These are phyloP conservation scores for Peromyscus attwateri DNA, from an alignment of 2,797 vertebrate genomes.

Conservation along the genomic window DNA sequence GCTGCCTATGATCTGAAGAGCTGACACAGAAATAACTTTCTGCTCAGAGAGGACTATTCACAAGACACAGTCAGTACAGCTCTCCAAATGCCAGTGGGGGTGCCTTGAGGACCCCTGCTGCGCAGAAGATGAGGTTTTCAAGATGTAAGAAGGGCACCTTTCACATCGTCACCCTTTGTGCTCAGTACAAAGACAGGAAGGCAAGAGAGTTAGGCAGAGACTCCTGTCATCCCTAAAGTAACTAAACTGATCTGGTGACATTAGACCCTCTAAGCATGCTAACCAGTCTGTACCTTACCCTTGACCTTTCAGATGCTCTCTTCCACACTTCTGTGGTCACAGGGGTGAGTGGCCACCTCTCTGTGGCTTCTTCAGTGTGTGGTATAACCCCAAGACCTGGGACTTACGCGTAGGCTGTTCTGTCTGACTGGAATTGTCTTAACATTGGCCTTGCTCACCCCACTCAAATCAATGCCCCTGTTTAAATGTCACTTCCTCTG, in stretches of 20 bases:
- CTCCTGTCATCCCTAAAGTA: constrained; percentile 4
- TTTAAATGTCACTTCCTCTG: constrained; percentile 49
- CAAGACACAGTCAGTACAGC: constrained; percentile 38
- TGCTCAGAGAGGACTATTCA: constrained; percentile 50
- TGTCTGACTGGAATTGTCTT: not conserved
- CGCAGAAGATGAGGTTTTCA: constrained; percentile 77
- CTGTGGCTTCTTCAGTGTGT: not conserved
- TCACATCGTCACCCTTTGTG: constrained; percentile 50
- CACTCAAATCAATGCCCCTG: constrained; percentile 24
- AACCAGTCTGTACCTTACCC: not conserved
- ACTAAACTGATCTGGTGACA: constrained; percentile 4
- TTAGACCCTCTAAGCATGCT: not conserved
- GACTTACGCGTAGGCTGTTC: not conserved
- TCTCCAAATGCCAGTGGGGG: constrained; percentile 70
- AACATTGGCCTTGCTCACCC: not conserved
- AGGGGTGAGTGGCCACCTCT: not conserved
- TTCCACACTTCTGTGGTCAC: not conserved
- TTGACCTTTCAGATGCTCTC: not conserved
- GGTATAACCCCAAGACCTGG: not conserved
- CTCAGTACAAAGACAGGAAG: constrained; percentile 54
- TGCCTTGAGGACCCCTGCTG: constrained; percentile 69
- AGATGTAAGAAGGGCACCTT: constrained; percentile 63
- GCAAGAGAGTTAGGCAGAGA: not conserved
- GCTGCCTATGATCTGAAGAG: constrained; percentile 68
- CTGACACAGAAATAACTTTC: constrained; percentile 76